Conservation (phyloP, 2,888 invertebrate species). For the Drosophila leonis region DNA sequence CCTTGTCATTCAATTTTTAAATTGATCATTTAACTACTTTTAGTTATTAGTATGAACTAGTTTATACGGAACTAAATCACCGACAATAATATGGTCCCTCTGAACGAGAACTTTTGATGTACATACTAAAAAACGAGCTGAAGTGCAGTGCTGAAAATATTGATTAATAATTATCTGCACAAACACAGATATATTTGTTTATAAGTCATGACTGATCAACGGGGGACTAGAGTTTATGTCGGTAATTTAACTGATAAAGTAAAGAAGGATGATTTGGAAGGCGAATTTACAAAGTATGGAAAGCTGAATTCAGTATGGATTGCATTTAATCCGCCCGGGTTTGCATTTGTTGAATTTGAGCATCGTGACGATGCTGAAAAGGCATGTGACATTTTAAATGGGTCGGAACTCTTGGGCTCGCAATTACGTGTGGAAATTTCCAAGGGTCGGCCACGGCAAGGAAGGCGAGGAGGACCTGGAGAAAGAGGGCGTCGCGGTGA, state of each 20-base stretch:
- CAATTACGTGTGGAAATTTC: conserved; percentile 95
- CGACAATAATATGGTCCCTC: conserved; percentile 51
- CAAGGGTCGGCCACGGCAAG: conserved; percentile 91
- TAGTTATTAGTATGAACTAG: not conserved
- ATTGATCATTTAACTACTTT: not conserved
- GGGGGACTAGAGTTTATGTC: conserved; percentile 94
- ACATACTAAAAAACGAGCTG: conserved; percentile 69
- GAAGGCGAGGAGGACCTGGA: conserved; percentile 87
- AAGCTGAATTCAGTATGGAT: conserved; percentile 96
- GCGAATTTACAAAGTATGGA: conserved; percentile 96
- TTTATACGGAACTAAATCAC: conserved; percentile 6
- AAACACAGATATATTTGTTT: conserved; percentile 49
- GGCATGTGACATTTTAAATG: conserved; percentile 94
- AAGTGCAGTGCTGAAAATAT: conserved; percentile 71
- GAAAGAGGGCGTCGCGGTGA: conserved; percentile 86
- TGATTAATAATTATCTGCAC: conserved; percentile 66
- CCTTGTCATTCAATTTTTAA: not conserved
- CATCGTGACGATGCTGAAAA: conserved; percentile 95
- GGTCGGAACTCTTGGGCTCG: conserved; percentile 94
- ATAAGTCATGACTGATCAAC: conserved; percentile 84
- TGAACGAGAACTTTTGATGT: conserved; percentile 64
- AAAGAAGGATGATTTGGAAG: conserved; percentile 96
- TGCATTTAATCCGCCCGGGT: conserved; percentile 97
- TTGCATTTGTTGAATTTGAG: conserved; percentile 97
- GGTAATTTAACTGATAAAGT: conserved; percentile 95